phyloP scores from a whole-genome alignment of 2,797 vertebrate species.

The Nannoperca australis region DNA sequence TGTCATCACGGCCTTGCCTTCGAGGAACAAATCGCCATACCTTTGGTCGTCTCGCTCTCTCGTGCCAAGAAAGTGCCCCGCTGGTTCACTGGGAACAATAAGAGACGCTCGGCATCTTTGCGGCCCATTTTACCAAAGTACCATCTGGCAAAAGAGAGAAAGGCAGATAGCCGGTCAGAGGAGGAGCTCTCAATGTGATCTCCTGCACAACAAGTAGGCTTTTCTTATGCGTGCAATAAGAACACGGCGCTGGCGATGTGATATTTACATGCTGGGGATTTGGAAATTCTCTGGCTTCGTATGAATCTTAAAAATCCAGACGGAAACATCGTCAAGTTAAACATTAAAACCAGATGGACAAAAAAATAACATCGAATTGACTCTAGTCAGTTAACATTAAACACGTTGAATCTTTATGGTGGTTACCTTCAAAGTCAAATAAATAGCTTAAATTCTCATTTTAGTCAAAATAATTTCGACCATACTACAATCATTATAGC shows the following conservation, averaged over 20 bases:
- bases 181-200: slow-evolving; percentile 2
- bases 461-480: background rate
- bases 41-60: slow-evolving; percentile 99
- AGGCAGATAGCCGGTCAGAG: slow-evolving; percentile 25
- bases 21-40: slow-evolving; percentile 71
- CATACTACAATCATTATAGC: background rate
- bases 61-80: slow-evolving; percentile 95
- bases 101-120: slow-evolving; percentile 96
- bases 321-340: background rate
- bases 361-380: background rate
- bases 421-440: slow-evolving; percentile 9
- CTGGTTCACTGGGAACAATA: slow-evolving; percentile 94
- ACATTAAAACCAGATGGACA: background rate
- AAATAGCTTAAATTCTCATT: slow-evolving; percentile 12
- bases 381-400: background rate
- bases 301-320: background rate
- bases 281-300: background rate
- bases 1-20: background rate
- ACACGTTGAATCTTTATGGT: background rate
- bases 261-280: background rate
- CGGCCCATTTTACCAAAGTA: slow-evolving; percentile 99
- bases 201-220: background rate
- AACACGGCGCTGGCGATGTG: background rate
- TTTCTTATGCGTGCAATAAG: background rate
- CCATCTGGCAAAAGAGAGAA: slow-evolving; percentile 87